A percentile compares a stretch with the other conserved stretches of the same genome.
Evolutionary conservation across 2,113 vertebrate genomes (phyloP).

Genomic region (Orycteropus afer): DNA sequence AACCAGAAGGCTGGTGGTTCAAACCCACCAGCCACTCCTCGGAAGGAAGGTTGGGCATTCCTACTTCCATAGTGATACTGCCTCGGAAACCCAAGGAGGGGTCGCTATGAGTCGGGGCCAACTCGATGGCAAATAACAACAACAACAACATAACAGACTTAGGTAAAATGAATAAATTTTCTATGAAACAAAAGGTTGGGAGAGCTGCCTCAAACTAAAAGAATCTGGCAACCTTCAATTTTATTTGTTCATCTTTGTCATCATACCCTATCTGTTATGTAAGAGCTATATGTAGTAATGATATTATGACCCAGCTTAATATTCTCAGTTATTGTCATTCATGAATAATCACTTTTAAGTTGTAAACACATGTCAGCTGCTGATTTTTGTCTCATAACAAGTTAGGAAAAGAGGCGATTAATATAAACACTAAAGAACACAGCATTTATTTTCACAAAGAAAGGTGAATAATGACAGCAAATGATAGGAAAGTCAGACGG

Average conservation of each 20-base stretch:
- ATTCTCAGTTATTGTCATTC: not conserved
- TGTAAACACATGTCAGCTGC: not conserved
- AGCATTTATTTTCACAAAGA: constrained; percentile 62
- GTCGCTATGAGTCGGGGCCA: too few relatives aligned
- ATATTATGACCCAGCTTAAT: not conserved
- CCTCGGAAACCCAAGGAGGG: too few relatives aligned
- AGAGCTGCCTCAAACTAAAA: not conserved
- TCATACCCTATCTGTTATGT: not conserved
- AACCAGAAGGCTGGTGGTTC: too few relatives aligned
- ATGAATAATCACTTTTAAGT: not conserved
- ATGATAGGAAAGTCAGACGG: not conserved
- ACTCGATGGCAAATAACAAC: too few relatives aligned
- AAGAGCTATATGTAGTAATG: not conserved
- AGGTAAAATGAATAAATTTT: not conserved
- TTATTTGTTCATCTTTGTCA: not conserved
- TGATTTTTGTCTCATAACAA: not conserved
- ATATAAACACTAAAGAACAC: constrained; percentile 45
- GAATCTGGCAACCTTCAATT: not conserved
- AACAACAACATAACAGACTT: too few relatives aligned
- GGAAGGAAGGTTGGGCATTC: too few relatives aligned
- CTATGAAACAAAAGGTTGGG: not conserved
- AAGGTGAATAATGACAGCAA: not conserved
- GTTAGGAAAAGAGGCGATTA: constrained; percentile 58
- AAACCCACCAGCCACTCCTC: too few relatives aligned
- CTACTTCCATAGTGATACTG: too few relatives aligned